Conservation (phyloP, 2,888 invertebrate genomes). For the Tachina grossa region DNA sequence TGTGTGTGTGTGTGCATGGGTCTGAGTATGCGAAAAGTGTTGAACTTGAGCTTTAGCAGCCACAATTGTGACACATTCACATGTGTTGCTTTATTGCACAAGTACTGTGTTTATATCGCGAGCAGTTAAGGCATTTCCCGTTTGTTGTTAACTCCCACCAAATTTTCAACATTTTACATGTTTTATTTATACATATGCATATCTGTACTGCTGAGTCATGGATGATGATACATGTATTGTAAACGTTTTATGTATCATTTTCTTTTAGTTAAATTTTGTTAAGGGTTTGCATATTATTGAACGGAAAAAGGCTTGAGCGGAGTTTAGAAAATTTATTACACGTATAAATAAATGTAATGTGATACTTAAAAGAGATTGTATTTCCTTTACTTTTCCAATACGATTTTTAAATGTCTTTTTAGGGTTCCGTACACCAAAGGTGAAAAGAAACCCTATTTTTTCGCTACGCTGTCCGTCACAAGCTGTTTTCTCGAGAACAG, state of each 20-base stretch:
- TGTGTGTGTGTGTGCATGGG: not conserved
- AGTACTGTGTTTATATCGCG: constrained; percentile 4
- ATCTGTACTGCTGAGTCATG: constrained; percentile 14
- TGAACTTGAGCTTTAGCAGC: constrained; percentile 65
- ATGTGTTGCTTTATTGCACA: constrained; percentile 24
- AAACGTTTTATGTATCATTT: constrained; percentile 40
- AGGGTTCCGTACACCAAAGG: too few species aligned
- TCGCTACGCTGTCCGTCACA: too few species aligned
- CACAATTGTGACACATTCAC: constrained; percentile 65
- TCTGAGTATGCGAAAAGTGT: constrained; percentile 46
- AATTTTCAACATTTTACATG: constrained; percentile 50
- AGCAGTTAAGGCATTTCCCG: constrained; percentile 22
- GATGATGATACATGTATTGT: not conserved
- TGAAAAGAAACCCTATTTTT: too few species aligned
- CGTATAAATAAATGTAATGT: too few species aligned
- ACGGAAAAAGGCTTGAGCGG: too few species aligned
- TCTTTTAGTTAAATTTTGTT: constrained; percentile 11
- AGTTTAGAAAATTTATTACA: too few species aligned
- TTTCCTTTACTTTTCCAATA: too few species aligned
- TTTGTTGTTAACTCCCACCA: constrained; percentile 53
- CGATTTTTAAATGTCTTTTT: too few species aligned
- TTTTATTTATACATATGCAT: not conserved
- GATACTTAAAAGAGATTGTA: too few species aligned
- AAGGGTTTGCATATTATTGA: constrained; percentile 34
- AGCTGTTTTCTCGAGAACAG: too few species aligned